Conservation (phyloP, 2,888 invertebrate genomes). For the Aricia artaxerxes region DNA sequence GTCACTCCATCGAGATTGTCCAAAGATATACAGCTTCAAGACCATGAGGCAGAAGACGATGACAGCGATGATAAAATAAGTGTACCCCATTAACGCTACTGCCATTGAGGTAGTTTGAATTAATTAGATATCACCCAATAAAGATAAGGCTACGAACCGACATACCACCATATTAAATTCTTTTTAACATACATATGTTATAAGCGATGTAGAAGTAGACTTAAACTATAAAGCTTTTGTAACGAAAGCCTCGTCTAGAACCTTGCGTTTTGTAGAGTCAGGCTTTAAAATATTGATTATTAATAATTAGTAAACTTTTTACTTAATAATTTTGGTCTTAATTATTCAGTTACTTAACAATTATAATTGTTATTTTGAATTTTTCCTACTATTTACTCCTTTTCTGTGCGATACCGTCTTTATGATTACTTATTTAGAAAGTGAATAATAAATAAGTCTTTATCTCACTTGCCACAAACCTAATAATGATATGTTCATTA, state of each 20-base stretch:
- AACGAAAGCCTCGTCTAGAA: background rate
- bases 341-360: too few relatives aligned
- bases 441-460: too few relatives aligned
- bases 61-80: conserved; percentile 4
- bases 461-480: too few relatives aligned
- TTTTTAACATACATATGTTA: background rate
- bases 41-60: background rate
- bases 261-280: background rate
- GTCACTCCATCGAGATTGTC: conserved; percentile 3
- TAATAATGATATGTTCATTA: too few relatives aligned
- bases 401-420: background rate
- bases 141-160: conserved; percentile 17
- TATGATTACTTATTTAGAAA: too few relatives aligned
- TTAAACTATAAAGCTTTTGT: background rate
- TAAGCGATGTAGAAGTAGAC: background rate
- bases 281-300: background rate
- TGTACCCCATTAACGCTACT: conserved; percentile 15
- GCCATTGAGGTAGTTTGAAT: conserved; percentile 17
- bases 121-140: conserved; percentile 22
- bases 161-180: background rate
- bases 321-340: too few relatives aligned
- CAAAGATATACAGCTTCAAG: background rate
- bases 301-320: background rate
- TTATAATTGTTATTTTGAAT: background rate
- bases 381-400: background rate